Conservation (phyloP, 2,888 invertebrate genomes). For the Ormia ochracea region DNA sequence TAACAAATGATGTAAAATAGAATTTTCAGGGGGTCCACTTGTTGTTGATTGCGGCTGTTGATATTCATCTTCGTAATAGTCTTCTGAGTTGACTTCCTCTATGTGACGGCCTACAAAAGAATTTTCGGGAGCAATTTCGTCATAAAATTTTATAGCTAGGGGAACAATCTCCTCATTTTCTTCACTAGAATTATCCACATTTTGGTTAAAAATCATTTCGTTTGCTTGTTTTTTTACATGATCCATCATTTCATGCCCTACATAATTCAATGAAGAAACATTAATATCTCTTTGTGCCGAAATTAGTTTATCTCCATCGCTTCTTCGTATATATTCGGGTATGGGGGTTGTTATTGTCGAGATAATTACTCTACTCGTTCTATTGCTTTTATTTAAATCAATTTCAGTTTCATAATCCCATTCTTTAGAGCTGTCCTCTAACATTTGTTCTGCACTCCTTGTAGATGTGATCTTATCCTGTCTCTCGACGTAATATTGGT, state of each 20-base stretch:
- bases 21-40: slow-evolving; percentile 3
- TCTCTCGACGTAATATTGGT: slow-evolving; percentile 43
- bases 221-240: background rate
- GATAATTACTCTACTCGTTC: slow-evolving; percentile 18
- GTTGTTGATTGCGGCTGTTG: slow-evolving; percentile 61
- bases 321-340: slow-evolving; percentile 72
- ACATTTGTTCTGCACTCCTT: slow-evolving; percentile 17
- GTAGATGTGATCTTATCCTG: slow-evolving; percentile 27
- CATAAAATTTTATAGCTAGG: slow-evolving; percentile 64
- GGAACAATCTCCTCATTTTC: slow-evolving; percentile 55
- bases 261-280: slow-evolving; percentile 64
- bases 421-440: slow-evolving; percentile 34
- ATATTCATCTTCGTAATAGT: slow-evolving; percentile 71
- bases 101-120: slow-evolving; percentile 34
- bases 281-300: slow-evolving; percentile 46
- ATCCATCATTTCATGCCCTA: slow-evolving; percentile 61
- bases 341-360: slow-evolving; percentile 68
- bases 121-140: slow-evolving; percentile 58
- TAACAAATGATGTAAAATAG: slow-evolving; percentile 37
- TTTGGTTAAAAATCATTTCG: background rate
- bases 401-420: slow-evolving; percentile 50
- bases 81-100: slow-evolving; percentile 66
- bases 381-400: slow-evolving; percentile 15
- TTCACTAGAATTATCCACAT: slow-evolving; percentile 20
- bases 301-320: slow-evolving; percentile 42